phyloP scores from a whole-genome alignment of 2,113 vertebrate species.

The Naja naja region DNA sequence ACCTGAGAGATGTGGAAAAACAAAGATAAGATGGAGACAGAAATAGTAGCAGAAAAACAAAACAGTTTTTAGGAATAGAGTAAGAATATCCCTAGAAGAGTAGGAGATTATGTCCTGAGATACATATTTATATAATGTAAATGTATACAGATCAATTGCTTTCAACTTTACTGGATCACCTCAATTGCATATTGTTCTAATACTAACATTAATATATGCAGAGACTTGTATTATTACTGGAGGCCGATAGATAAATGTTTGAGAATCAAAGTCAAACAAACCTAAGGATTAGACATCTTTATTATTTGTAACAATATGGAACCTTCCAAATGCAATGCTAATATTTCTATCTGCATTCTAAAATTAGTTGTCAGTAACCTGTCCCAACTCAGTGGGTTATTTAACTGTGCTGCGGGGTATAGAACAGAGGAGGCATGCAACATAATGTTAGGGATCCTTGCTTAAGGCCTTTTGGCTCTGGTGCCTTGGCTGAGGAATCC shows the following conservation, averaged over 20 bases:
- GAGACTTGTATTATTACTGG: background rate
- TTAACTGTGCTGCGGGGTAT: background rate
- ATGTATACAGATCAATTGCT: background rate
- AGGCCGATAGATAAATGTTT: background rate
- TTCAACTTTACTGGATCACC: background rate
- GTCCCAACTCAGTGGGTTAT: background rate
- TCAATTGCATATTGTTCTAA: background rate
- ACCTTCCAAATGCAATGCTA: too few species aligned
- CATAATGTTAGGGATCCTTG: background rate
- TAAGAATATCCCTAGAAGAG: background rate
- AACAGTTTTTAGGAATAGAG: background rate
- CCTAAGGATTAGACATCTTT: background rate
- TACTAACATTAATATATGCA: background rate
- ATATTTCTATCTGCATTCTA: background rate
- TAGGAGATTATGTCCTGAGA: background rate
- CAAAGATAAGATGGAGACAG: background rate
- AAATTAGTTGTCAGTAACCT: background rate
- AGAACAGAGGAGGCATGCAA: background rate
- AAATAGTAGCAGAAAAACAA: constrained; percentile 3
- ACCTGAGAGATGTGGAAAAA: background rate
- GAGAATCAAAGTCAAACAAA: background rate
- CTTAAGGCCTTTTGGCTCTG: background rate
- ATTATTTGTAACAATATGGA: background rate
- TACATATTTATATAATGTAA: background rate
- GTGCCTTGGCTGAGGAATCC: background rate